Percentiles rank a stretch among this genome's conserved stretches.
phyloP scores from a whole-genome alignment of 2,888 invertebrate genomes.

The Cabera pusaria region DNA sequence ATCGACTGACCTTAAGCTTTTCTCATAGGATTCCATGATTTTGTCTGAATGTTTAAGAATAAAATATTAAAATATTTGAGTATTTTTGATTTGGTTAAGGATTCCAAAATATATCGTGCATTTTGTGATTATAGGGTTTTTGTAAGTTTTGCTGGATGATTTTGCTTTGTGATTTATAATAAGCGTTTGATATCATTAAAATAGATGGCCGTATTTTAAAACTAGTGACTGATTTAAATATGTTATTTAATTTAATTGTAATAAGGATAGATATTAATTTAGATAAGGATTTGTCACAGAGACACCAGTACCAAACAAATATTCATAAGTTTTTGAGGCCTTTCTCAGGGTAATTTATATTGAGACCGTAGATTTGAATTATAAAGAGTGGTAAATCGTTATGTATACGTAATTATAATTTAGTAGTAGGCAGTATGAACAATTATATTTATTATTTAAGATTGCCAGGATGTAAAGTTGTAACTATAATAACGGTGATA shows the following conservation, averaged over 20 bases:
- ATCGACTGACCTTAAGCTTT: too few relatives aligned
- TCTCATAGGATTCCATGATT: too few relatives aligned
- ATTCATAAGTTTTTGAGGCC: constrained; percentile 49
- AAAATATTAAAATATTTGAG: too few relatives aligned
- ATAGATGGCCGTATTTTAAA: constrained; percentile 53
- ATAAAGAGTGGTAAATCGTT: constrained; percentile 13
- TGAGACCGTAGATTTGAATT: constrained; percentile 9
- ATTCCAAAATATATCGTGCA: constrained; percentile 4
- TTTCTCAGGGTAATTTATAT: constrained; percentile 17
- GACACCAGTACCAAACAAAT: constrained; percentile 75
- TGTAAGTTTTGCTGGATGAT: constrained; percentile 7
- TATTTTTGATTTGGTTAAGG: constrained; percentile 31
- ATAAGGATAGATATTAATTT: constrained; percentile 26
- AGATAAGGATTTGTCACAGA: constrained; percentile 39
- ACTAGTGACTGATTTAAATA: constrained; percentile 36
- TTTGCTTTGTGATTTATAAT: constrained; percentile 20
- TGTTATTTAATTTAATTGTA: constrained; percentile 29
- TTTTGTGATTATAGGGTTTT: constrained; percentile 6
- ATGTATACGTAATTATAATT: constrained; percentile 7
- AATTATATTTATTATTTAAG: constrained; percentile 6
- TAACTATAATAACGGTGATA: constrained; percentile 29
- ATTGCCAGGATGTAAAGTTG: too few relatives aligned
- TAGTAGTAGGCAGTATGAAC: constrained; percentile 27
- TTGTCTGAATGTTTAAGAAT: constrained; percentile 15
- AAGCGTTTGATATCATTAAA: constrained; percentile 16